These are phyloP conservation scores for Trissolcus basalis DNA, from an alignment of 1,140 invertebrate genomes.

Conservation along the genomic window DNA sequence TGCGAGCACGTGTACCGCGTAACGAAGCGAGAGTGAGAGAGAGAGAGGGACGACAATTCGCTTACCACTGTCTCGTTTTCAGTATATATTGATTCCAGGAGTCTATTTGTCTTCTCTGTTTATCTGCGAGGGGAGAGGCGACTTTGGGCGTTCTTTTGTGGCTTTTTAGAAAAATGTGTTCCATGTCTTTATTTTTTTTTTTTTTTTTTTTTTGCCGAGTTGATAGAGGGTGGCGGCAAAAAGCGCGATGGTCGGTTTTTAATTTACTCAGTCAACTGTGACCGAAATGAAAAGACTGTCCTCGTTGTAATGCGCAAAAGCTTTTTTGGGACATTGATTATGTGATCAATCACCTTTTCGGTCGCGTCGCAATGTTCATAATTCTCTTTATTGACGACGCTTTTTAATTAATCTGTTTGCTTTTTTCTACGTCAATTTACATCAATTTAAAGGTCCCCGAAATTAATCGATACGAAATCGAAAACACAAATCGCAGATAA, in stretches of 20 bases:
- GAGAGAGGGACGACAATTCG: constrained; percentile 23
- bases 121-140: constrained; percentile 1
- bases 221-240: not conserved
- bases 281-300: not conserved
- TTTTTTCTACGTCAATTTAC: too few species aligned
- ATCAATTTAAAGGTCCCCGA: too few species aligned
- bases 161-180: constrained; percentile 5
- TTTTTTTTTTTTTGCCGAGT: not conserved
- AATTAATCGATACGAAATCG: too few species aligned
- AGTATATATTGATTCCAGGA: constrained; percentile 51
- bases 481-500: too few species aligned
- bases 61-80: constrained; percentile 35
- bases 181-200: not conserved
- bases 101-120: constrained; percentile 32
- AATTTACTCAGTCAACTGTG: not conserved
- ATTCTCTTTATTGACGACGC: too few species aligned
- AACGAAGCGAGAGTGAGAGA: constrained; percentile 23
- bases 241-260: not conserved
- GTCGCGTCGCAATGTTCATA: not conserved
- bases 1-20: constrained; percentile 46
- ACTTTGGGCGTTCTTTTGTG: not conserved
- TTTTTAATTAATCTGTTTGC: too few species aligned
- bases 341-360: not conserved
- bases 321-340: not conserved
- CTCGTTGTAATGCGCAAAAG: not conserved